phyloP scores from a whole-genome alignment of 1,140 invertebrate genomes.

The Hermatobates lingyangjiaoensis region DNA sequence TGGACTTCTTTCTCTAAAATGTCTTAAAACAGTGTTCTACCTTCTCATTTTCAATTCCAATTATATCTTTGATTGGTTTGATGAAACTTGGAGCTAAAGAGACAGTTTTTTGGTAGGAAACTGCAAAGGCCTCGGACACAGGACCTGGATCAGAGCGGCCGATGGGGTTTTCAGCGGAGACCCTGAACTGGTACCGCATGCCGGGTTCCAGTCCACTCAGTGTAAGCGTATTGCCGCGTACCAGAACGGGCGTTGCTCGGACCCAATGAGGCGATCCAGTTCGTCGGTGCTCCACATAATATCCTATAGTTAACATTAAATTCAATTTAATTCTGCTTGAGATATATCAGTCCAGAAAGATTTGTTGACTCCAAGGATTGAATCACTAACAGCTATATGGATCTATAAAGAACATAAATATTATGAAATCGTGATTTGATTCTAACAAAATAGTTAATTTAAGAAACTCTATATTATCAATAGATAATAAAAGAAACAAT shows the following conservation, averaged over 20 bases:
- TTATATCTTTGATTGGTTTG: conserved; percentile 39
- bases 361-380: no score
- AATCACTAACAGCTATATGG: no score
- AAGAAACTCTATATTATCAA: no score
- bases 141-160: conserved; percentile 61
- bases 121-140: conserved; percentile 53
- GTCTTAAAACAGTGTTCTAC: conserved; percentile 21
- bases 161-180: conserved; percentile 67
- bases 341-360: no score
- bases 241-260: conserved; percentile 45
- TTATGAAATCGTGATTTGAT: no score
- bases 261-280: conserved; percentile 58
- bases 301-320: no score
- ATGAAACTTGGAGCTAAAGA: conserved; percentile 46
- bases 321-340: no score
- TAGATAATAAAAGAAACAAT: no score
- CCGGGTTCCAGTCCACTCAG: conserved; percentile 63
- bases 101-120: conserved; percentile 44
- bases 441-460: no score
- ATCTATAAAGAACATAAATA: no score
- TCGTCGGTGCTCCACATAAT: conserved; percentile 59
- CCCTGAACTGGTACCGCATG: conserved; percentile 73
- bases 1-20: no score
- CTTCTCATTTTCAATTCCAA: conserved; percentile 56
- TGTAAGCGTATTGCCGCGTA: conserved; percentile 45